Evolutionary conservation across 2,888 invertebrate genomes (phyloP), one percentile per base, ranked within the genome.

Genomic region (Agonopterix heracliana): DNA sequence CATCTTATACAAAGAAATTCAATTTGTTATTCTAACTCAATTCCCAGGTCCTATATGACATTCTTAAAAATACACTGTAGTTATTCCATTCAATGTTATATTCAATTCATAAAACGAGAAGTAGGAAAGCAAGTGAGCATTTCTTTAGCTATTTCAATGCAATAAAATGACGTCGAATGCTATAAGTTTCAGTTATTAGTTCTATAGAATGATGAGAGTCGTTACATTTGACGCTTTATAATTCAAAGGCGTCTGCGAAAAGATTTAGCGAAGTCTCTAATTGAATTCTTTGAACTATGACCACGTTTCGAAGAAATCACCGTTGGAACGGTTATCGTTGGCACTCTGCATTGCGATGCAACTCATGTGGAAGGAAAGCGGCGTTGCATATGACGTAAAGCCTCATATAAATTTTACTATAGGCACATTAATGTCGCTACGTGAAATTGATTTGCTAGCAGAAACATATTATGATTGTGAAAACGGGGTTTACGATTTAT

Each of bases 391-490:
- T 83, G 86, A 84, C 84, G 86, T 83, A 82, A 79, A 77, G 72
- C 77, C 74, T 79, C 84, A 83, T 86, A 87, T 87, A 87, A 87
- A 87, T 85, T 86, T 86, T 85, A 84, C 84, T 86, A 84, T 85
- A 78, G 76, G 74, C 80, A 83, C 83, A 87, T 88, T 87, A 87
- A 87, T 85, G 86, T 87, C 83, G 81, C 80, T 82, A 86, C 85
- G 85, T 85, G 87, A 88, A 88, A 87, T 87, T 87, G 88, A 88
- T 88, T 88, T 88, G 85, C 86, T 74, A 74, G 81, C 85, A 84
- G 83, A 86, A 88, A 86, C 86, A 85, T 87, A 87, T 87, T 87
- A 87, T 84, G 87, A 87, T 88, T 88, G 85, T 84, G 88, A 84
- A 88, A 88, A 88, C 73, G 81, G 81, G 88, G 87, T 88, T 88